These are phyloP conservation scores for Gracilinanus agilis DNA, from an alignment of 2,113 vertebrate genomes.

Conservation along the genomic window DNA sequence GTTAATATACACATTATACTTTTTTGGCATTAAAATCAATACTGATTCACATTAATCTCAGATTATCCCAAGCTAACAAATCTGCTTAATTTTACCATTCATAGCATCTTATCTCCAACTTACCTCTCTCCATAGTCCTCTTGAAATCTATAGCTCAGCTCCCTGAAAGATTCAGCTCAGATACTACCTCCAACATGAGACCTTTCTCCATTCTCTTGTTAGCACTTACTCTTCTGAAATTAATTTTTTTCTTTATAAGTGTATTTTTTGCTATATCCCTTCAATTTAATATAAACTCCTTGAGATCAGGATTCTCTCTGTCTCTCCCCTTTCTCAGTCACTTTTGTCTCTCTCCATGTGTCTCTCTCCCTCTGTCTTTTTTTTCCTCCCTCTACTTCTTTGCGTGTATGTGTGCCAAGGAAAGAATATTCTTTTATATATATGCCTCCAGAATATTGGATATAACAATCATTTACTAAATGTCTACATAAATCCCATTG, in stretches of 20 bases:
- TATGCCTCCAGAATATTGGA: neutral
- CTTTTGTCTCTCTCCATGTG: neutral
- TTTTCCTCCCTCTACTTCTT: neutral
- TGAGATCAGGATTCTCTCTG: neutral
- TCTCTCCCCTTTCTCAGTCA: no score
- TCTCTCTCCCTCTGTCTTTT: no score
- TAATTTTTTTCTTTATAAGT: neutral
- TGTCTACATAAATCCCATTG: neutral
- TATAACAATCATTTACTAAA: neutral
- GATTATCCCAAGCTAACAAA: neutral
- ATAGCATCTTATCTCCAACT: neutral
- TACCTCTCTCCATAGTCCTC: neutral
- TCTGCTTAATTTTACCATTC: neutral
- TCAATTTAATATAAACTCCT: neutral
- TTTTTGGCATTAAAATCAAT: neutral
- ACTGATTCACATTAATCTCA: neutral
- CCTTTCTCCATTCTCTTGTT: neutral
- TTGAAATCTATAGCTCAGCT: neutral
- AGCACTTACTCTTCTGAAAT: neutral
- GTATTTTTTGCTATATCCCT: no score
- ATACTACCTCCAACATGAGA: no score
- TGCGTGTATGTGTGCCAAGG: neutral
- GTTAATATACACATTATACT: neutral
- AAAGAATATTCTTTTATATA: neutral
- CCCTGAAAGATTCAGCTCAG: neutral